Base-by-base conservation (phyloP, 2,113 vertebrate species). In the Dromaius novaehollandiae region DNA sequence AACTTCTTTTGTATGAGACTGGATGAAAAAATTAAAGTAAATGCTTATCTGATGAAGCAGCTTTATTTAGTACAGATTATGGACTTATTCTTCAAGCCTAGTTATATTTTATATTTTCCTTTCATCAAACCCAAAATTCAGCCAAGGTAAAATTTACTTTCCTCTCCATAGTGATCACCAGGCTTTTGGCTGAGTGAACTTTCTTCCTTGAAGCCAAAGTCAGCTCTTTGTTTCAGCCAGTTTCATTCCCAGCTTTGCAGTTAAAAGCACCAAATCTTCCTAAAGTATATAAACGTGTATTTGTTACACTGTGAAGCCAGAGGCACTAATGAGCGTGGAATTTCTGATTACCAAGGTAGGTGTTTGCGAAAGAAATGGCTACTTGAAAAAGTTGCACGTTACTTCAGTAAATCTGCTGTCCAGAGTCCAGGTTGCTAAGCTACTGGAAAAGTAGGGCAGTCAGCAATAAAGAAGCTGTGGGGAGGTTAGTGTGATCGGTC, bases 381-480 rank as follows among this genome's bases (percentile, higher is more conserved):
- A 9, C 19, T 84, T 76, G 53, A 70, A 63, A 82, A 96, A 96
- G 80, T 13, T 19, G 56, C 60, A 20, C 10, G 5, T 94, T 96
- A 68, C 68, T 60, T 79, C 69, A 82, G 53, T 85, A 95, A 86
- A 88, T 84, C 42, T 63, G 83, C 48, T 83, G 87, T 76, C 74
- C 74, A 86, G 70, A 88, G 65, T 40, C 42, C 21, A 30, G 86
- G 84, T 87, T 98, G 91, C 86, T 87, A 89, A 83, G 73, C 66
- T 95, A 86, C 89, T 60, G 60, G 56, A 77, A 86, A 96, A 96
- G 58, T 60, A 78, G 76, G 83, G 75, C 90, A 88, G 75, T 91
- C 78, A 22, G 61, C 26, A 46, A 79, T 6, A 93, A 88, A 85
- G 58, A 22, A 94, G 82, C 60, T 74, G 82, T 50, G 13, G n/a